Percentiles rank a stretch among this genome's conserved stretches.
phyloP scores from a whole-genome alignment of 2,113 vertebrate genomes.

The Eira barbara region DNA sequence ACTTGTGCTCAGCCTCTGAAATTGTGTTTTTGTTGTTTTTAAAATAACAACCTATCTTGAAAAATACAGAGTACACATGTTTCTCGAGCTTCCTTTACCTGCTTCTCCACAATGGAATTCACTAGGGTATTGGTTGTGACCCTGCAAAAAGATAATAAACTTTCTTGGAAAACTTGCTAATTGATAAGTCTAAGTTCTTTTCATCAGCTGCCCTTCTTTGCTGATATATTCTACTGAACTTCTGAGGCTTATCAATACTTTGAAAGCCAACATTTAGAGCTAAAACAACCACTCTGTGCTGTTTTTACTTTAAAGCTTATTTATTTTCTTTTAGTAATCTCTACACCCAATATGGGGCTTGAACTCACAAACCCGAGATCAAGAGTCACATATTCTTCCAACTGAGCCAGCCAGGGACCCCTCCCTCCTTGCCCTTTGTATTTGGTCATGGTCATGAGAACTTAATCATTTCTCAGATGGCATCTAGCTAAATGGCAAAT shows the following conservation, averaged over 20 bases:
- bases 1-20: background rate
- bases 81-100: background rate
- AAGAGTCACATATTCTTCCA: background rate
- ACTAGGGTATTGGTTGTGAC: background rate
- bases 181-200: background rate
- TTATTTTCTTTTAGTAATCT: background rate
- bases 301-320: background rate
- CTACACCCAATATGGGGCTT: background rate
- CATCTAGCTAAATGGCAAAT: background rate
- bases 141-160: background rate
- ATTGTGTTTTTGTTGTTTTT: background rate
- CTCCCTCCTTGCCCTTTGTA: background rate
- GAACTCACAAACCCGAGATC: background rate
- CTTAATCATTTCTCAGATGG: background rate
- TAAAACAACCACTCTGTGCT: background rate
- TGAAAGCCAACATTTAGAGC: background rate
- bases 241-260: background rate
- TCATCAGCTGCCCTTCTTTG: background rate
- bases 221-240: background rate
- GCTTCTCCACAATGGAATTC: background rate
- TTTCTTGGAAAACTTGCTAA: background rate
- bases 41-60: background rate
- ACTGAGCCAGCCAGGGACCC: background rate
- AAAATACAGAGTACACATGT: background rate
- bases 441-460: background rate